Percentiles rank a stretch among this genome's conserved stretches.
Conservation (phyloP, 2,888 invertebrate species). For the Hydrotaea cyrtoneurina region DNA sequence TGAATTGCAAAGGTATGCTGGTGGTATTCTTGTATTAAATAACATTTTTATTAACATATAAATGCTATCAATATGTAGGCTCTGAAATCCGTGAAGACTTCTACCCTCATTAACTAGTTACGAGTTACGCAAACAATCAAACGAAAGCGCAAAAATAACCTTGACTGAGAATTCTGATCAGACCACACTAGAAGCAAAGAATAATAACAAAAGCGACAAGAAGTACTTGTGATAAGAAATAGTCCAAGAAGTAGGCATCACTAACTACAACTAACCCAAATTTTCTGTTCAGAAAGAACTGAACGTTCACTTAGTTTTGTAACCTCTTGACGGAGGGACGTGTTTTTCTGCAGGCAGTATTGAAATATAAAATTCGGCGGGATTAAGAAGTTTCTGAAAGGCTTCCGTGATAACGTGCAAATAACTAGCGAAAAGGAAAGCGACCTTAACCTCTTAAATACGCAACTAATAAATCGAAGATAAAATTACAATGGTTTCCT, state of each 20-base stretch:
- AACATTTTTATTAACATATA: too few relatives aligned
- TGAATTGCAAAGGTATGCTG: too few relatives aligned
- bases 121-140: conserved; percentile 4
- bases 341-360: not conserved
- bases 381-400: too few relatives aligned
- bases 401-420: not conserved
- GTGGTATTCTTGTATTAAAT: too few relatives aligned
- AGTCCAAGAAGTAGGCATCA: not conserved
- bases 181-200: conserved; percentile 5
- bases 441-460: not conserved
- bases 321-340: conserved; percentile 36
- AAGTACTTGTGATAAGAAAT: not conserved
- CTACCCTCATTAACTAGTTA: not conserved
- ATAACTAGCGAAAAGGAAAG: conserved; percentile 2
- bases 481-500: conserved; percentile 77
- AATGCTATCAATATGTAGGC: not conserved
- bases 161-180: not conserved
- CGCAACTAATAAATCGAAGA: too few relatives aligned
- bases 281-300: conserved; percentile 25
- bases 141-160: conserved; percentile 1
- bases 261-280: conserved; percentile 17
- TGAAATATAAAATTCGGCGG: too few relatives aligned
- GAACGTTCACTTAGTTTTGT: conserved; percentile 48
- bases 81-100: not conserved
- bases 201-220: conserved; percentile 29